Conservation (phyloP, 2,113 vertebrate species). For the Brachypteracias leptosomus region DNA sequence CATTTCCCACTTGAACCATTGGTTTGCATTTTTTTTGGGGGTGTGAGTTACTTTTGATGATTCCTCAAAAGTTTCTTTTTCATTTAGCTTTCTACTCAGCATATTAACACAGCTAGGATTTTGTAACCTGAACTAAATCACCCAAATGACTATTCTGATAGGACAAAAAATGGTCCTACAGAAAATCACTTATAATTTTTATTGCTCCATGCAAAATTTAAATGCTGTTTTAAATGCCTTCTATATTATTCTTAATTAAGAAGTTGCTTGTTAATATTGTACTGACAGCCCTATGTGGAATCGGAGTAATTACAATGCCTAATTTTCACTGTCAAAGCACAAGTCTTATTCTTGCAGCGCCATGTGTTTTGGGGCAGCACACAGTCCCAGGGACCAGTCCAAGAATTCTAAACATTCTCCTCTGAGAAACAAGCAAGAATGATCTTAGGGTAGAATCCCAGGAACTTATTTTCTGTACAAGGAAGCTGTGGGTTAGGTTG, state of each 20-base stretch:
- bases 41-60: not conserved
- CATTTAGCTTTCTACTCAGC: not conserved
- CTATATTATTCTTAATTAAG: not conserved
- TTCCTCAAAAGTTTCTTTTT: not conserved
- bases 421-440: slow-evolving; percentile 50
- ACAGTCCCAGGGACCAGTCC: not conserved
- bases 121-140: not conserved
- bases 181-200: not conserved
- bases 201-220: not conserved
- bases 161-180: not conserved
- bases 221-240: not conserved
- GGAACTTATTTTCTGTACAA: not conserved
- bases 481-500: not conserved
- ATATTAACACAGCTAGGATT: not conserved
- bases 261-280: not conserved
- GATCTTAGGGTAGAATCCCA: slow-evolving; percentile 16
- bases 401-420: slow-evolving; percentile 38
- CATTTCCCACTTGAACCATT: not conserved
- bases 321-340: not conserved
- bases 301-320: not conserved
- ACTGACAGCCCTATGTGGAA: not conserved
- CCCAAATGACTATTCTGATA: not conserved
- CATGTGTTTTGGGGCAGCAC: not conserved
- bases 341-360: not conserved
- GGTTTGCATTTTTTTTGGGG: not conserved